Base-by-base conservation (phyloP, 35 echinoderm and acorn worm genomes). In the Hemicentrotus pulcherrimus region DNA sequence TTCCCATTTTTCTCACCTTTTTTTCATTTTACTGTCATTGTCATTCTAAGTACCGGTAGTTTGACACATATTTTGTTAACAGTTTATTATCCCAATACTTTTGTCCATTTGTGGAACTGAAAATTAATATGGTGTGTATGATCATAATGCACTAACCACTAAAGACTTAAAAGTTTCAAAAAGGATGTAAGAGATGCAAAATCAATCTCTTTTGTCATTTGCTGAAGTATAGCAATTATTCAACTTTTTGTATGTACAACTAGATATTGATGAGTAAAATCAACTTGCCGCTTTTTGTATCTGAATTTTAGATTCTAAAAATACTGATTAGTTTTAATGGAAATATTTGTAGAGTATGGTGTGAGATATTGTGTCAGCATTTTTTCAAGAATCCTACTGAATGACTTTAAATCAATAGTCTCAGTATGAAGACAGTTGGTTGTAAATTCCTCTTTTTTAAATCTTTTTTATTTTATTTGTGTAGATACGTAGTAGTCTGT, bases 251-350 rank as follows among this genome's bases (percentile, higher is more conserved):
- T 78, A 6, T 78, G 28, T 28, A 78, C 18, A 78, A 78, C 65
- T 78, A 78, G 65, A n/a, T 78, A 78, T n/a, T 78, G 22, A n/a
- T 22, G 65, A 78, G 28, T 78, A 28, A 55, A 78, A 78, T 90
- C 88, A 90, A 90, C 88, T 90, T 90, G 88, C 88, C 88, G 32
- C 88, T 90, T 90, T 86, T 90, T 90, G 32, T 90, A 45, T 45
- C 31, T 32, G 46, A 45, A 33, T 8, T 16, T 41, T 90, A 32
- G 88, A 78, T 78, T 78, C 65, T 78, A 78, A 78, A 4, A 78
- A 22, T 4, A 24, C 15, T 90, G 88, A 30, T 90, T 47, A 90
- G 88, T 90, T 47, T 45, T n/a, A 32, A 47, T 90, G 88, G 24
- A 90, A 90, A 47, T 90, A 47, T 90, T 45, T 90, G 88, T 90